Percentiles rank a stretch among this genome's conserved stretches.
phyloP scores from a whole-genome alignment of 1,140 invertebrate genomes.

The Drosophila sechellia region DNA sequence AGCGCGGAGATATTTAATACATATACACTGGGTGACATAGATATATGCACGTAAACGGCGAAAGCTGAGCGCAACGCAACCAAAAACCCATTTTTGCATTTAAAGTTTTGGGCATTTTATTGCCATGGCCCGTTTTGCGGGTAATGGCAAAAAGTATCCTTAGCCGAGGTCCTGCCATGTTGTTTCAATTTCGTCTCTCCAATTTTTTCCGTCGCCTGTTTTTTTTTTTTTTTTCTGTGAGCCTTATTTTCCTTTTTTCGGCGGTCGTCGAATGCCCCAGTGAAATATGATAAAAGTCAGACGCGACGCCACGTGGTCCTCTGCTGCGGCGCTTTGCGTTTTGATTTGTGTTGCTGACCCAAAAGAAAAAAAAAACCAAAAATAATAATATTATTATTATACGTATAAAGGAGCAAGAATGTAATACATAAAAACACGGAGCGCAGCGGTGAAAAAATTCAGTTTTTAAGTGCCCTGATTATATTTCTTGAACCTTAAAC shows the following conservation, averaged over 20 bases:
- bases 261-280: conserved; percentile 63
- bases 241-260: conserved; percentile 13
- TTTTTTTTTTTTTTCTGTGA: conserved; percentile 2
- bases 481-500: not conserved
- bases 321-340: conserved; percentile 61
- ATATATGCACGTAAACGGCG: not conserved
- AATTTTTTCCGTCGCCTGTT: conserved; percentile 3
- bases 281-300: conserved; percentile 79
- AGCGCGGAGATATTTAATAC: conserved; percentile 35
- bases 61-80: conserved; percentile 17
- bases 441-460: not conserved
- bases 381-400: not conserved
- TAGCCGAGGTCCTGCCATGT: conserved; percentile 21
- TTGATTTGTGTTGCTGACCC: conserved; percentile 79
- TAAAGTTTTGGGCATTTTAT: conserved; percentile 74
- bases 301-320: conserved; percentile 26
- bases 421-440: conserved; percentile 5
- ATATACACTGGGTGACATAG: conserved; percentile 13
- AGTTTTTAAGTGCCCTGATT: not conserved
- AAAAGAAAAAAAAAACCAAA: conserved; percentile 46
- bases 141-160: conserved; percentile 47
- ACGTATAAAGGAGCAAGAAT: not conserved
- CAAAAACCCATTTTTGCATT: conserved; percentile 63
- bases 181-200: conserved; percentile 36
- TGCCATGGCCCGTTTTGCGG: conserved; percentile 22